Base-by-base conservation (phyloP, 2,888 invertebrate genomes). In the Amblyjoppa fuscipennis region DNA sequence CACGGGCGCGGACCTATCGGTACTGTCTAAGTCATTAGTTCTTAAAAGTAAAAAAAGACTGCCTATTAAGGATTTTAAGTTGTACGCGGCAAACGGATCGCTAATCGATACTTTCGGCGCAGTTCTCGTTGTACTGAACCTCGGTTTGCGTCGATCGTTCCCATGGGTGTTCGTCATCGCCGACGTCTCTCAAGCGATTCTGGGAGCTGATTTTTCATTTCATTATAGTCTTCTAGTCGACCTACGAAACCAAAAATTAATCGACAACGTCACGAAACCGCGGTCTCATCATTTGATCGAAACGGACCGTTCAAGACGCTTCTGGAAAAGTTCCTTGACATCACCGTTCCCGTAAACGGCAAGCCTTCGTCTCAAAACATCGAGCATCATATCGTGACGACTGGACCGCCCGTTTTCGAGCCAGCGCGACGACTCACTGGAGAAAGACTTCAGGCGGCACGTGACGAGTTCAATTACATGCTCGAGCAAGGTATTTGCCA, bases 1-100 rank as follows among this genome's bases (percentile, higher is more conserved):
- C n/a, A 75, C 84, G 1, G 86, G 77, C 0, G 73, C 84, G 0
- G 80, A 68, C 16, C 70, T 87, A 5, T 87, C 84, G 0, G 69
- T 87, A 2, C 64, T 84, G 3, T 81, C 84, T 3, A 59, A 28
- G 59, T 28, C 41, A 71, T 41, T 56, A 34, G 31, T 13, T 20
- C 1, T 53, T 53, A 53, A 20, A 53, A 53, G 7, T 6, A 16
- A 3, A 53, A 45, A 11, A 3, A 53, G 28, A 11, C 53, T 59
- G 2, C n/a, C 53, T 1, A 20, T 53, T 20, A 13, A 25, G 31
- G 31, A 70, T 3, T 64, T 84, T 16, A 49, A 69, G 25, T 80
- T 84, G 1, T 73, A 16, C 66, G 81, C 84, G 0, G 84, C 81
- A 0, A 84, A 84, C 59, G 9, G 66, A 13, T 59, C 84, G 1